Evolutionary conservation across 1,140 invertebrate genomes (phyloP).

Genomic region (Aphidius gifuensis): DNA sequence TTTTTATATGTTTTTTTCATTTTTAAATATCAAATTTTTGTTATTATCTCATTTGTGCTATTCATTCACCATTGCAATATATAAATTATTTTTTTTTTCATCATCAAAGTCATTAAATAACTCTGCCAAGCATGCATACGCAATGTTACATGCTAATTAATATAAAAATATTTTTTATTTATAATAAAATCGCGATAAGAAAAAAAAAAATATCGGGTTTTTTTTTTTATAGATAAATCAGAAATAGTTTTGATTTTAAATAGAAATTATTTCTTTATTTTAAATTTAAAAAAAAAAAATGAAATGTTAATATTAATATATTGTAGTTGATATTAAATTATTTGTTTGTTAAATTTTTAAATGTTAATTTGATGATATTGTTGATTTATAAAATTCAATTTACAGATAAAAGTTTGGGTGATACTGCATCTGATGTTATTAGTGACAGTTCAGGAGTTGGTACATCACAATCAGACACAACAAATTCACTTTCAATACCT

Average conservation of each 20-base stretch:
- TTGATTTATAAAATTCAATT: slow-evolving; percentile 29
- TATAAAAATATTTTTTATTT: background rate
- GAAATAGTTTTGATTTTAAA: background rate
- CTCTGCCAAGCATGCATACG: slow-evolving; percentile 2
- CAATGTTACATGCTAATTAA: slow-evolving; percentile 9
- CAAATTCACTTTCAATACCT: slow-evolving; percentile 72
- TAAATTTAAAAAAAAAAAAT: background rate
- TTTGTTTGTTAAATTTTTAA: background rate
- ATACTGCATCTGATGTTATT: slow-evolving; percentile 79
- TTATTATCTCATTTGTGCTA: too few relatives aligned
- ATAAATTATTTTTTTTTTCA: too few relatives aligned
- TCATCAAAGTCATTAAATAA: background rate
- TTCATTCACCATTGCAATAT: too few relatives aligned
- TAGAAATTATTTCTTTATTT: background rate
- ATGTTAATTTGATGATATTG: background rate
- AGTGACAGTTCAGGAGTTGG: slow-evolving; percentile 87
- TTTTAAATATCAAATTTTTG: too few relatives aligned
- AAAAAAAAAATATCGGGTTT: too few relatives aligned
- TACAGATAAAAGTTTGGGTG: slow-evolving; percentile 82
- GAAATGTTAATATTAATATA: background rate
- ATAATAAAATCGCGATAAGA: too few relatives aligned
- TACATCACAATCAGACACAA: slow-evolving; percentile 81
- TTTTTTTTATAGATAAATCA: slow-evolving; percentile 4
- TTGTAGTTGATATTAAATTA: background rate
- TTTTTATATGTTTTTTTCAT: too few relatives aligned